Conservation (phyloP, 2,797 vertebrate species). For the Dendrocincla fuliginosa region DNA sequence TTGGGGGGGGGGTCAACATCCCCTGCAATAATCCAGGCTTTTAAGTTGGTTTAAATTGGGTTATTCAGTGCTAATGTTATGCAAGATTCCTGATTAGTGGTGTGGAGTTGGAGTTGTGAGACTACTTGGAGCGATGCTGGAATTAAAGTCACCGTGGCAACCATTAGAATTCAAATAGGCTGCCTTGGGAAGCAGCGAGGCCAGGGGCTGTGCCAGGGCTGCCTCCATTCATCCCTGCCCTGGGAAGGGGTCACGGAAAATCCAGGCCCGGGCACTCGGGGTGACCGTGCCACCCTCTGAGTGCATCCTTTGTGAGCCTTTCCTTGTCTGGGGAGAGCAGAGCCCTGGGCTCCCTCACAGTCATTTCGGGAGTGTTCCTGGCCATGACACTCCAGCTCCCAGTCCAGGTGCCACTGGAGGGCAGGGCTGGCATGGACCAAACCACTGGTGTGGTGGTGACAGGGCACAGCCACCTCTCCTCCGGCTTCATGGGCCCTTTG, state of each 20-base stretch:
- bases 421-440: background rate
- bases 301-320: background rate
- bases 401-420: background rate
- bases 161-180: slow-evolving; percentile 64
- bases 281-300: background rate
- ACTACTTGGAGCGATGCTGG: background rate
- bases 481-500: background rate
- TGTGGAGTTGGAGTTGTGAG: background rate
- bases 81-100: slow-evolving; percentile 8
- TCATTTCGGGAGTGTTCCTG: fast-evolving
- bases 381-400: background rate
- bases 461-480: background rate
- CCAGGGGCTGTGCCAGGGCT: background rate
- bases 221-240: background rate
- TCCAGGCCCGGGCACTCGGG: background rate
- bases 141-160: slow-evolving; percentile 69
- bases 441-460: background rate
- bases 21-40: background rate
- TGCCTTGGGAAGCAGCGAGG: background rate
- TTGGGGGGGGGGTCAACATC: background rate
- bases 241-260: background rate
- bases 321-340: background rate
- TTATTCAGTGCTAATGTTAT: slow-evolving; percentile 26
- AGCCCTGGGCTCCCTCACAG: fast-evolving
- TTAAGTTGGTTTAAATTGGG: background rate